These are phyloP conservation scores for Arizona elegans DNA, from an alignment of 2,113 vertebrate species.

Conservation along the genomic window DNA sequence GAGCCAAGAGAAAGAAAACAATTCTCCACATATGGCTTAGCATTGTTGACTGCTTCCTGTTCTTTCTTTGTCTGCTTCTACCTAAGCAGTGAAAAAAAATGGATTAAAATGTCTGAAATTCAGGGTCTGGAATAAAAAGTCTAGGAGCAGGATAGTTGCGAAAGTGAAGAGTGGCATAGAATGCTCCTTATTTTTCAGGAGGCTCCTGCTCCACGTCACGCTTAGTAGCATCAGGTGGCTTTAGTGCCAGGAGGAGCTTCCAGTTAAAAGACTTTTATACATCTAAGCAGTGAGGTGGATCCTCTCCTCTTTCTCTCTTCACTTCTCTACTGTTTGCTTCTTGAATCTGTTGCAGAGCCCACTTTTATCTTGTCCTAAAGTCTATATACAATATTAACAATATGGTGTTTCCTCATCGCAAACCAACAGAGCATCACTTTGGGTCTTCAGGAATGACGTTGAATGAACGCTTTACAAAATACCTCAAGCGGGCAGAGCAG, in stretches of 20 bases:
- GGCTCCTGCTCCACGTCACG: neutral
- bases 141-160: neutral
- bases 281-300: neutral
- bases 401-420: constrained; percentile 18
- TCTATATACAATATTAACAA: neutral
- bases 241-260: neutral
- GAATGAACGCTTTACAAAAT: constrained; percentile 95
- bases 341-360: neutral
- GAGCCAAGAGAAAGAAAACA: neutral
- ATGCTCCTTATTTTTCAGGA: neutral
- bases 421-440: constrained; percentile 88
- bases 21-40: no score
- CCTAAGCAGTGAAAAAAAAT: neutral
- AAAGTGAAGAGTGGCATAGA: neutral
- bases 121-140: neutral
- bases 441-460: constrained; percentile 88
- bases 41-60: neutral
- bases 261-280: neutral
- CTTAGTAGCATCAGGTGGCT: neutral
- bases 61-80: neutral
- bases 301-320: neutral
- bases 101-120: neutral
- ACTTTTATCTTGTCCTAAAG: neutral
- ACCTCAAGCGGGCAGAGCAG: constrained; percentile 92
- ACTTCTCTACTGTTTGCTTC: neutral